Base-by-base conservation (phyloP, 1,140 invertebrate genomes). In the Aphaenogaster ashmeadi region DNA sequence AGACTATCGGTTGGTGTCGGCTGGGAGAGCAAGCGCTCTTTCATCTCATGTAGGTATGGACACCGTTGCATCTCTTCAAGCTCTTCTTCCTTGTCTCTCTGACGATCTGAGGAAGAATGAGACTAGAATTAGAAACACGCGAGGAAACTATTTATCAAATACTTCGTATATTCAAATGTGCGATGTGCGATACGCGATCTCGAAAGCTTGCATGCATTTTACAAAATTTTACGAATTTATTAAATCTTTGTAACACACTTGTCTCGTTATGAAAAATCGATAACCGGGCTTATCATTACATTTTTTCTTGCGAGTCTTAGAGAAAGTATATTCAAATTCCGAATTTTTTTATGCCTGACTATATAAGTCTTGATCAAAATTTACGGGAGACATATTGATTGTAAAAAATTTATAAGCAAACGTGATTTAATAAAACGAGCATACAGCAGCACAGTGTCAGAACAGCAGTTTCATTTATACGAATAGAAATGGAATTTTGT, bases 31-130 rank as follows among this genome's bases (percentile, higher is more conserved):
- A 98, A 96, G 93, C 98, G 97, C 96, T 98, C 98, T 96, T 98
- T 98, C 98, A 98, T 98, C 97, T 98, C 98, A 96, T 98, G 97
- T 94, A 98, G 97, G 96, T 98, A 98, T 91, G 98, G 98, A 96
- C 98, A 98, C 95, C 97, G 97, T 97, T 98, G 98, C 98, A 98
- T 98, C 92, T 94, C 92, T 93, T 95, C 95, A 85, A 93, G 77
- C 89, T 94, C 93, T 84, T 84, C 64, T 4, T 50, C 38, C 91
- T 90, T 92, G 77, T 86, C 90, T 90, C 90, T 94, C 91, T 92
- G 90, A 91, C 93, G 93, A 93, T 93, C 94, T 95, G 89, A 52
- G 90, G 93, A 50, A 38, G 6, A 38, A 67, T 18, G 9, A 66
- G 58, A 86, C 8, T 66, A 64, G 8, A 56, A 62, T 74, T n/a